A percentile compares a stretch with the other conserved stretches of the same genome.
Conservation (phyloP, 2,113 vertebrate species). For the Phylloscopus trochilus region DNA sequence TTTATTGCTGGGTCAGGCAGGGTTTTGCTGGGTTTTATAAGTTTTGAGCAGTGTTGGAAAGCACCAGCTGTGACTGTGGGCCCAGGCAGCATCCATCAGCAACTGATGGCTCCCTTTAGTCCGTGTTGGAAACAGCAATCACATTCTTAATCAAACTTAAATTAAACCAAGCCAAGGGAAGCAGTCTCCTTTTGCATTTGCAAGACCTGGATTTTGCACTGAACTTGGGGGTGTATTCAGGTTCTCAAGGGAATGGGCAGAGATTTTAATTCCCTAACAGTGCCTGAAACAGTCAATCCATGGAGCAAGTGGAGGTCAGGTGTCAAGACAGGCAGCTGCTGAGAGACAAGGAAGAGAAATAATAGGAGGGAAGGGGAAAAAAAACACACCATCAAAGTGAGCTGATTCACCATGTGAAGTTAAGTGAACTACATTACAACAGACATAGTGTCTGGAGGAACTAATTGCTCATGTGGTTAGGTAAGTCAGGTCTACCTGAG, state of each 20-base stretch:
- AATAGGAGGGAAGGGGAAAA: slow-evolving; percentile 34
- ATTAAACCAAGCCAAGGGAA: not conserved
- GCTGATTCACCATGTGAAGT: slow-evolving; percentile 58
- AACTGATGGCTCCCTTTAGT: not conserved
- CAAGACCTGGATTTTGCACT: not conserved
- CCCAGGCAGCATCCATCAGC: not conserved
- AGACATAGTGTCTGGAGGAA: slow-evolving; percentile 54
- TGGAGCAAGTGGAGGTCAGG: slow-evolving; percentile 40
- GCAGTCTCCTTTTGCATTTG: not conserved
- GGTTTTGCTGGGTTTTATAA: not conserved
- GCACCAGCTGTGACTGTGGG: not conserved
- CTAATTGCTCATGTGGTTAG: slow-evolving; percentile 69
- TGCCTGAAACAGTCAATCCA: slow-evolving; percentile 24
- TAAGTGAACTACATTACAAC: slow-evolving; percentile 66
- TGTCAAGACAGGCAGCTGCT: slow-evolving; percentile 52
- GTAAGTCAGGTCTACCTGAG: slow-evolving; percentile 64
- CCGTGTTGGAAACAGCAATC: not conserved
- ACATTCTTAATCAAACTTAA: not conserved
- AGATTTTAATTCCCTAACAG: slow-evolving; percentile 43
- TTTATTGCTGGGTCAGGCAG: not conserved
- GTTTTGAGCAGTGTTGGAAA: not conserved
- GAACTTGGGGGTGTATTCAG: not conserved
- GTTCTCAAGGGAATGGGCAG: not conserved
- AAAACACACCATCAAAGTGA: slow-evolving; percentile 37
- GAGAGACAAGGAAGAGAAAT: slow-evolving; percentile 56